Base-by-base conservation (phyloP, 2,888 invertebrate species). In the Pollenia griseotomentosa region DNA sequence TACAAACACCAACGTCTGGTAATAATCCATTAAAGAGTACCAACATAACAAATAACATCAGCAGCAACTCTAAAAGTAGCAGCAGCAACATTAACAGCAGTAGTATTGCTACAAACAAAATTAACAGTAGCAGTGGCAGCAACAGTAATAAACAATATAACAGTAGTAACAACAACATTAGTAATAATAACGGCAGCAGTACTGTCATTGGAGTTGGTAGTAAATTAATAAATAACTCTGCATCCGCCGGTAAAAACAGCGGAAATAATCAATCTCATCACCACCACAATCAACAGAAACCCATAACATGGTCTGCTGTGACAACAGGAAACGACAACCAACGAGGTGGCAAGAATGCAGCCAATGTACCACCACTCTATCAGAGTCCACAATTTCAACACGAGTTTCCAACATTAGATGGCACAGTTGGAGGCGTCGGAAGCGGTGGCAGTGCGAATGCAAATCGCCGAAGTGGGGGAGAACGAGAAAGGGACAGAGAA, bases 361-460 rank as follows among this genome's bases (percentile, higher is more conserved):
- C 90, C 73, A 90, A 90, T 33, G 94, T 95, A 75, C 95, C 95
- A 68, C 95, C 95, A 53, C 94, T 96, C 87, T 96, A 96, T 90
- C 96, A 97, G 93, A 97, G 96, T 94, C 96, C 97, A 90, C 97
- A 97, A 94, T 98, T 98, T 95, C 98, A 98, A 94, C 97, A 98
- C 96, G 99, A 99, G 95, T 99, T 99, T 95, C 99, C 99, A 92
- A 97, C 97, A 93, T 93, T 95, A 91, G 95, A 95, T 93, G 95
- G 95, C 90, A 94, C 95, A 91, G 95, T 94, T 94, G 90, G 91
- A 80, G 90, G 90, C 88, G 92, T 89, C 85, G 90, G 90, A 87
- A 90, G 89, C 89, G 89, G 90, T 85, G 91, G 90, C 82, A 88
- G 80, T 66, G 88, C 74, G 51, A 85, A 86, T 77, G 92, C 95